Evolutionary conservation across 1,140 invertebrate genomes (phyloP), one percentile per base, ranked within the genome.

Genomic region (Penaeus chinensis): DNA sequence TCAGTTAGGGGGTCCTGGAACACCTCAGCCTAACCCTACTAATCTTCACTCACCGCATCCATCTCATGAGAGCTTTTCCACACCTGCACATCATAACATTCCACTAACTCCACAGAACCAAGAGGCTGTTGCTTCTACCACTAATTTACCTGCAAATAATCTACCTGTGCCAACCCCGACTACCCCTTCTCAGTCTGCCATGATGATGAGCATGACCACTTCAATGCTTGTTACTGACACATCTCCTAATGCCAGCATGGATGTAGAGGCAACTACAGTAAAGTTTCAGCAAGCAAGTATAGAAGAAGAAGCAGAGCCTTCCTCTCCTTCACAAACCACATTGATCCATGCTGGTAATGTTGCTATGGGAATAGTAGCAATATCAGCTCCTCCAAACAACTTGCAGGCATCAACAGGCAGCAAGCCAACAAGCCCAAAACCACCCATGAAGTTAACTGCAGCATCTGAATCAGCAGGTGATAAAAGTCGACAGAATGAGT

Each of bases 161-260:
- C 47, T 54, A 54, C 5, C 80, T 24, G 54, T 82, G 60, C 86
- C 86, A 65, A 76, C 80, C 24, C 86, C 77, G n/a, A 66, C 82
- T 37, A 87, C 86, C 54, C 86, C 86, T 79, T 32, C 77, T 54
- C 86, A 87, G 27, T 84, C 87, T 79, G 87, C 87, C 32, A 88
- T 88, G 87, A 88, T 88, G 87, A 88, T 88, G 87, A 88, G 87
- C 74, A 88, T 88, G 87, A 79, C 87, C 19, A 78, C 82, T n/a
- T 88, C 87, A 79, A 88, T 88, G 87, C 54, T 88, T 76, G 87
- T 80, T 78, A 78, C 71, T 24, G 77, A 79, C 69, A 83, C 82
- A 11, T 88, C 87, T 62, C 82, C 87, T n/a, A 80, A 88, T 84
- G 62, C 82, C 19, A 84, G 81, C 42, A 77, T 84, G 71, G 86